Conservation (phyloP, 2,113 vertebrate genomes). For the Lonchura striata region DNA sequence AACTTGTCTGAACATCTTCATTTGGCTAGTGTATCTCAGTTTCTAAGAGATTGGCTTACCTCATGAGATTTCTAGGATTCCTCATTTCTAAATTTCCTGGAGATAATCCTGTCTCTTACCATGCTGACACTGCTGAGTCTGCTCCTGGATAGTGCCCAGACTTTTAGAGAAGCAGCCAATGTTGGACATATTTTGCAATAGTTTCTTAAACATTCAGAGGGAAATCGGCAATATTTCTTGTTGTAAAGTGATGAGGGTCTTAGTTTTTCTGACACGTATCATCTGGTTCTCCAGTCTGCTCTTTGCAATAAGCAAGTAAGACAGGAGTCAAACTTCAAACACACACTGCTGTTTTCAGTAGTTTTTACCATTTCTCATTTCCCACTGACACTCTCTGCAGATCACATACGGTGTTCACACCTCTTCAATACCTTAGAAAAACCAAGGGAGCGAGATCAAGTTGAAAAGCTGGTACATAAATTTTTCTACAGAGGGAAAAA, state of each 20-base stretch:
- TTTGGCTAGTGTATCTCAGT: not conserved
- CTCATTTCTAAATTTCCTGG: not conserved
- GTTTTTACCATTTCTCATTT: not conserved
- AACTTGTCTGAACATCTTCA: not conserved
- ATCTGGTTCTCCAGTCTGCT: slow-evolving; percentile 2
- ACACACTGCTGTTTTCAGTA: not conserved
- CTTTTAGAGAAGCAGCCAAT: not conserved
- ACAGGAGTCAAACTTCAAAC: not conserved
- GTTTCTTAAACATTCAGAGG: not conserved
- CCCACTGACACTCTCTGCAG: not conserved
- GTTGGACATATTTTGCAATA: not conserved
- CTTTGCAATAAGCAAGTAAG: not conserved
- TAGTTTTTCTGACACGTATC: not conserved
- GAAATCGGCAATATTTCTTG: slow-evolving; percentile 5
- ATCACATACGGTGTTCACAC: not conserved
- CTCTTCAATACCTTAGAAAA: not conserved
- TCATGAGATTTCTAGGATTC: not conserved
- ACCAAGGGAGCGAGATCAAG: not conserved
- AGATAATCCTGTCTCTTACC: not conserved
- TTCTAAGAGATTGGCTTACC: not conserved
- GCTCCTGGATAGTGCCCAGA: not conserved
- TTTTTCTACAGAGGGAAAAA: not conserved
- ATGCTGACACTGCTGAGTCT: not conserved
- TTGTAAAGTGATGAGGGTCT: not conserved
- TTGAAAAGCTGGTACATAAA: not conserved